Evolutionary conservation across 2,888 invertebrate genomes (phyloP), one percentile per base, ranked within the genome.

Genomic region (Xestia c-nigrum): DNA sequence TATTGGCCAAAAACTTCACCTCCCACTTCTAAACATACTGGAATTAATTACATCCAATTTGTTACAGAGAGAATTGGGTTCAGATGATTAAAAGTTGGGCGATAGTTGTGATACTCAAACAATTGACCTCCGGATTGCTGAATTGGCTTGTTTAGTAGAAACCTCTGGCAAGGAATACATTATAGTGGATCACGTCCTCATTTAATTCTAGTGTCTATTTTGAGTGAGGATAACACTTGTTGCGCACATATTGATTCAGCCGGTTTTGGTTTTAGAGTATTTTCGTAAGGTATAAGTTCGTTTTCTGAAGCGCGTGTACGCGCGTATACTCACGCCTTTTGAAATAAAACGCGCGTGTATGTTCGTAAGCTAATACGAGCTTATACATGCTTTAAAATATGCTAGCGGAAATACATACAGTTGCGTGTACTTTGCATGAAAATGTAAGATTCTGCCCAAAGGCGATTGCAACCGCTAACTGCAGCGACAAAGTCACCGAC

Each of bases 11-110:
- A 43, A 70, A 81, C 69, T 85, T 76, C 19, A 38, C 40, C 74
- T 64, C 63, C 3, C 21, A 61, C 47, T 65, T 65, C 81, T 43
- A 81, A 85, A 69, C 69, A 76, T 47, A 63, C 59, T 19, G 38
- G 50, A 83, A 85, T 85, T 81, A 83, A 83, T 83, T 76, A 70
- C 38, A 85, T 40, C 57, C 66, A 66, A 66, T 70, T 67, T 66
- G 69, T 59, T 76, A 70, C 43, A 0, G 14, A 14, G 46, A 63
- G 57, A 85, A 72, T 81, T n/a, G n/a, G 16, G 66, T 66, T 72
- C 24, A 63, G 68, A 72, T 81, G 46, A 85, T 81, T 76, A 81
- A 83, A 85, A 81, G 66, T 81, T 83, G 5, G 24, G 46, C 14
- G 43, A 43, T 38, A 50, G 52, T 71, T 64, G 59, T 63, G 40